phyloP scores from a whole-genome alignment of 2,797 vertebrate species.

The Triplophysa bombifrons region DNA sequence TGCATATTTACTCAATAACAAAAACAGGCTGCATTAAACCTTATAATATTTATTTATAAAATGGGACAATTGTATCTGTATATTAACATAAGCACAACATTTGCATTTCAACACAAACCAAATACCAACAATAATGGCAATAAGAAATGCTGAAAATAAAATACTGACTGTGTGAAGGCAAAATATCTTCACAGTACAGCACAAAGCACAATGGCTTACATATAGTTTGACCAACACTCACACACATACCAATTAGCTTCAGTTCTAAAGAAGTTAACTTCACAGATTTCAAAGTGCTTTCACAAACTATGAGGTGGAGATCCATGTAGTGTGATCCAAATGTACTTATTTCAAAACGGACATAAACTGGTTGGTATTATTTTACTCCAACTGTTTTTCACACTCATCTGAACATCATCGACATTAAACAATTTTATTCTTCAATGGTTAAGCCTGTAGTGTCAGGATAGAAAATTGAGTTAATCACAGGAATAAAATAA shows the following conservation, averaged over 20 bases:
- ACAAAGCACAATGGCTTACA: constrained; percentile 27
- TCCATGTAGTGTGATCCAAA: not conserved
- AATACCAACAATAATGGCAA: constrained; percentile 56
- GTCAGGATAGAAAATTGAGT: not conserved
- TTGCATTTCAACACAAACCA: constrained; percentile 43
- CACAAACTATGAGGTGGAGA: constrained; percentile 24
- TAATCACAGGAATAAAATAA: no score
- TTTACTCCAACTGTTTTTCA: not conserved
- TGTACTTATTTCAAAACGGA: not conserved
- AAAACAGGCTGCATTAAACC: not conserved
- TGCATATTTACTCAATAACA: not conserved
- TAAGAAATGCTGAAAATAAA: constrained; percentile 15
- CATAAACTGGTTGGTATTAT: not conserved
- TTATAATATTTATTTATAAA: constrained; percentile 41
- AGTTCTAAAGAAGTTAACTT: constrained; percentile 1
- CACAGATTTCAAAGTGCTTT: constrained; percentile 59
- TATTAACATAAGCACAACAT: constrained; percentile 58
- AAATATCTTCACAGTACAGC: constrained; percentile 12
- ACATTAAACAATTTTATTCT: not conserved
- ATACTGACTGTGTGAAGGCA: constrained; percentile 36
- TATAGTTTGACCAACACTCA: not conserved
- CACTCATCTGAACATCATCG: not conserved
- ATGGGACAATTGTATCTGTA: constrained; percentile 61
- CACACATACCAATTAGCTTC: not conserved
- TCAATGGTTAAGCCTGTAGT: not conserved